phyloP scores from a whole-genome alignment of 2,888 invertebrate genomes.

The Neria commutata region DNA sequence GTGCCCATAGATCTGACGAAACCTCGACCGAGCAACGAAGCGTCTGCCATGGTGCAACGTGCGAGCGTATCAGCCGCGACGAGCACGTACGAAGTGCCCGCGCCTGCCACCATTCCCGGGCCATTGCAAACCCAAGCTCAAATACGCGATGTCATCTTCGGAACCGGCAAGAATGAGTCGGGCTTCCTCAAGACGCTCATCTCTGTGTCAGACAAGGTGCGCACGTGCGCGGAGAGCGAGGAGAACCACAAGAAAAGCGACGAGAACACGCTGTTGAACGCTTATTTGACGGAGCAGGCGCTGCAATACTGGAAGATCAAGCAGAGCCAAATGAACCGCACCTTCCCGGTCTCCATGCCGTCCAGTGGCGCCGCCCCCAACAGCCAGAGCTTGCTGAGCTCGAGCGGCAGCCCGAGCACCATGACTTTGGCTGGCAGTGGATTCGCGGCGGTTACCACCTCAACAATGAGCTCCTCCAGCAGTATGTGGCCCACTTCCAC shows the following conservation, averaged over 20 bases:
- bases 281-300: slow-evolving; percentile 75
- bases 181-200: slow-evolving; percentile 58
- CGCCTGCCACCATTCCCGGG: slow-evolving; percentile 24
- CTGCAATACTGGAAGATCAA: slow-evolving; percentile 74
- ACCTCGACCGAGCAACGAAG: slow-evolving; percentile 41
- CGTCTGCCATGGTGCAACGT: neutral
- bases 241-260: slow-evolving; percentile 38
- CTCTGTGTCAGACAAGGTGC: slow-evolving; percentile 58
- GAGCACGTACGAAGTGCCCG: slow-evolving; percentile 3
- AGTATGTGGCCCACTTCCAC: neutral
- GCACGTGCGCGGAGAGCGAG: slow-evolving; percentile 47
- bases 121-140: slow-evolving; percentile 51
- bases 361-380: neutral
- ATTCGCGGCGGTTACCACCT: slow-evolving; percentile 23
- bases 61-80: neutral
- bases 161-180: slow-evolving; percentile 50
- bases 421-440: neutral
- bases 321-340: slow-evolving; percentile 66
- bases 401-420: neutral
- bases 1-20: slow-evolving; percentile 61
- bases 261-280: slow-evolving; percentile 73
- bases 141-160: slow-evolving; percentile 57
- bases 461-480: slow-evolving; percentile 21
- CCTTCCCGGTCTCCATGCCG: neutral
- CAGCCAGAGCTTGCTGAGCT: slow-evolving; percentile 8